Evolutionary conservation across 2,888 invertebrate species (phyloP).

Genomic region (Nebria salina): DNA sequence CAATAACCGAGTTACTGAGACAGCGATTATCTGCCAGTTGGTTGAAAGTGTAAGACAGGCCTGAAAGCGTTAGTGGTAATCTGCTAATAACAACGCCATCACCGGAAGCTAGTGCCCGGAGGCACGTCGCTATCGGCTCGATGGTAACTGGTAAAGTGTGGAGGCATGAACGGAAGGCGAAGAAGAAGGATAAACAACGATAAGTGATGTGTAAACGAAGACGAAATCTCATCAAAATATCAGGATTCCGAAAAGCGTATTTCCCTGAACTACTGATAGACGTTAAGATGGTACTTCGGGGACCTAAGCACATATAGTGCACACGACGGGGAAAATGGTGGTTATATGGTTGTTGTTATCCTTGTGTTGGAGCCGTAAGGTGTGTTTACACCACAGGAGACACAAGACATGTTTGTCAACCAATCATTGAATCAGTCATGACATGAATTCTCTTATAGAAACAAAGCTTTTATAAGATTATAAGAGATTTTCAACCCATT

Average conservation of each 20-base stretch:
- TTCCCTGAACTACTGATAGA: constrained; percentile 25
- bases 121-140: background rate
- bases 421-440: background rate
- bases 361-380: background rate
- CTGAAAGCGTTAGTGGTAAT: background rate
- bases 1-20: background rate
- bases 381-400: background rate
- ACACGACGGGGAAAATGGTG: background rate
- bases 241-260: constrained; percentile 31
- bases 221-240: constrained; percentile 39
- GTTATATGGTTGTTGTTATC: background rate
- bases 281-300: constrained; percentile 14
- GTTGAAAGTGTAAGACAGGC: background rate
- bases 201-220: constrained; percentile 42
- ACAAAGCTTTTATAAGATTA: background rate
- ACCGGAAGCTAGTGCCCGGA: background rate
- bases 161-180: background rate
- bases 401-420: background rate
- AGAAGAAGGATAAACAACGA: constrained; percentile 34
- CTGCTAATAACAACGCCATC: background rate
- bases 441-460: background rate
- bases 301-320: constrained; percentile 9
- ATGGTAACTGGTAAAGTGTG: background rate
- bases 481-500: no score
- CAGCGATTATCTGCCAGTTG: background rate